Evolutionary conservation across 2,888 invertebrate species (phyloP).

Genomic region (Pomacea canaliculata): DNA sequence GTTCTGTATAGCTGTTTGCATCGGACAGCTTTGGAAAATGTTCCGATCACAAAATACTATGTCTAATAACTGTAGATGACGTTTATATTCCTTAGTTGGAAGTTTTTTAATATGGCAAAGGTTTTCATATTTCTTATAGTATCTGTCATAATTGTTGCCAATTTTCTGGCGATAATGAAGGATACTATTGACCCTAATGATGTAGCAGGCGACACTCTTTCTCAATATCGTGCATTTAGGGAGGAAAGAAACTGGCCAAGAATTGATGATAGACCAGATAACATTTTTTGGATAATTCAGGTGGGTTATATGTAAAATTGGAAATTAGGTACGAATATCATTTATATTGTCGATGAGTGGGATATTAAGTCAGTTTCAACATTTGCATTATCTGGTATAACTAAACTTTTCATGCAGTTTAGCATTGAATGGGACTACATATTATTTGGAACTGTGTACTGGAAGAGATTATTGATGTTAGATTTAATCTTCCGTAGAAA

Average conservation of each 20-base stretch:
- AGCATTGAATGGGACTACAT: too few relatives aligned
- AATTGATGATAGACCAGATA: slow-evolving; percentile 20
- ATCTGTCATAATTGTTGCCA: background rate
- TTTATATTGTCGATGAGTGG: too few relatives aligned
- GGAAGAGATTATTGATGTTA: too few relatives aligned
- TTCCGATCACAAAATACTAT: background rate
- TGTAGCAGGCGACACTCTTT: background rate
- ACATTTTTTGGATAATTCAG: slow-evolving; percentile 40
- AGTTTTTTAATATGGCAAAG: slow-evolving; percentile 4
- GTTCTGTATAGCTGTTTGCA: too few relatives aligned
- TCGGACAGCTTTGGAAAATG: background rate
- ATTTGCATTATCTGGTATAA: too few relatives aligned
- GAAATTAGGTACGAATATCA: too few relatives aligned
- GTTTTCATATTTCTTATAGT: slow-evolving; percentile 5
- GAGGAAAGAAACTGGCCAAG: slow-evolving; percentile 10
- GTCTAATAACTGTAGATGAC: slow-evolving; percentile 16
- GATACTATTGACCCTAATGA: slow-evolving; percentile 18
- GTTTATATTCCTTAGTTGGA: background rate
- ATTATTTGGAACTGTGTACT: too few relatives aligned
- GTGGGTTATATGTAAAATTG: slow-evolving; percentile 12
- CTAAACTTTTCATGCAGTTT: too few relatives aligned
- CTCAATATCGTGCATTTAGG: background rate
- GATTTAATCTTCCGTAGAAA: too few relatives aligned
- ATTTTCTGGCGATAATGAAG: slow-evolving; percentile 3
- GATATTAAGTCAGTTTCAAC: too few relatives aligned